Evolutionary conservation across 1,140 invertebrate genomes (phyloP).

Genomic region (Hyles euphorbiae): DNA sequence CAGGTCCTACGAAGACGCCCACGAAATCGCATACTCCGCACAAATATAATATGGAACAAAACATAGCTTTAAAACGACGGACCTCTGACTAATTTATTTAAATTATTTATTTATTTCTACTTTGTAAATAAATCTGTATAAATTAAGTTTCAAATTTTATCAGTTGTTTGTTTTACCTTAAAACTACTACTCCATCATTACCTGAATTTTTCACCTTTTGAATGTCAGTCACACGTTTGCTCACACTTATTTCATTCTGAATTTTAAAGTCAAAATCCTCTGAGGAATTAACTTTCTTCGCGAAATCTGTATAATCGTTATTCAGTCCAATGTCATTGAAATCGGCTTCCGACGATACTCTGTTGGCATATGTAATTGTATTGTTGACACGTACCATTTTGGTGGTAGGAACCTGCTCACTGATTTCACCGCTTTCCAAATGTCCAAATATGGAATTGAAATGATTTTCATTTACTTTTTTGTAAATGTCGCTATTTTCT

Average conservation of each 20-base stretch:
- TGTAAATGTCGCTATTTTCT: not conserved
- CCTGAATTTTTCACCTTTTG: not conserved
- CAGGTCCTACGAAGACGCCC: conserved; percentile 74
- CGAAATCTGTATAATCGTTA: not conserved
- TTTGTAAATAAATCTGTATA: conserved; percentile 65
- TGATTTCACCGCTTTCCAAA: conserved; percentile 8
- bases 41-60: conserved; percentile 63
- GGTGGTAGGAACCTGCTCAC: not conserved
- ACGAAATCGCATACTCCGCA: conserved; percentile 81
- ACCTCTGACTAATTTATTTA: conserved; percentile 69
- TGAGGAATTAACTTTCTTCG: no score
- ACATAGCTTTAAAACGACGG: conserved; percentile 47
- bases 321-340: not conserved
- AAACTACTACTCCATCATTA: conserved; percentile 16
- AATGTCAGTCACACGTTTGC: not conserved
- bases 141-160: conserved; percentile 61
- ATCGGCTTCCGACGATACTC: not conserved
- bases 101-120: conserved; percentile 60
- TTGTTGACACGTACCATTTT: conserved; percentile 9
- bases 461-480: not conserved
- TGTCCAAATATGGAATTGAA: conserved; percentile 4
- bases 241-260: no score
- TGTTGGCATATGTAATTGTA: not conserved
- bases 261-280: no score
- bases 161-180: conserved; percentile 33